Conservation (phyloP, 1,140 invertebrate genomes). For the Caenorhabditis inopinata region DNA sequence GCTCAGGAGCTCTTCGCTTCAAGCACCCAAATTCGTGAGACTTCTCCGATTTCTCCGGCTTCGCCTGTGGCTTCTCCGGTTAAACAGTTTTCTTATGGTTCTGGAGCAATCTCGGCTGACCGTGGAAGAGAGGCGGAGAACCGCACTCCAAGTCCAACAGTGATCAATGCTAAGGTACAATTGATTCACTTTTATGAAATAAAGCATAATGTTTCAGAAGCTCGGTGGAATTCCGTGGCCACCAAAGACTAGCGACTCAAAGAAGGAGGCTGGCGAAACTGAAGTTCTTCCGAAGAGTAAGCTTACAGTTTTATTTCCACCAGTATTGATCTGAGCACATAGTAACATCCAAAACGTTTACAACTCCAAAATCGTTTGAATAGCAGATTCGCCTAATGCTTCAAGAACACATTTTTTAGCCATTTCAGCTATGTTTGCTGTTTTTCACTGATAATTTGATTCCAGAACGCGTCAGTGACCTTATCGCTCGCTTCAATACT, state of each 20-base stretch:
- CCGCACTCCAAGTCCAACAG: slow-evolving; percentile 17
- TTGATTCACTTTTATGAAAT: not conserved
- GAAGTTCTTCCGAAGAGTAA: not conserved
- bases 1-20: slow-evolving; percentile 18
- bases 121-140: not conserved
- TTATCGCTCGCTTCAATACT: slow-evolving; percentile 12
- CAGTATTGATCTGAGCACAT: not conserved
- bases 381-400: too few relatives aligned
- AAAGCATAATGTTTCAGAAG: not conserved
- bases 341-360: too few relatives aligned
- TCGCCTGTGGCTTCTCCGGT: not conserved
- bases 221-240: slow-evolving; percentile 13
- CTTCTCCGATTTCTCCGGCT: not conserved
- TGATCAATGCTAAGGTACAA: slow-evolving; percentile 9
- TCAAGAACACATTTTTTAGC: too few relatives aligned
- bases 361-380: too few relatives aligned
- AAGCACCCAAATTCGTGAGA: slow-evolving; percentile 10
- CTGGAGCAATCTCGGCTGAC: not conserved
- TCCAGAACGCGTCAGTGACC: slow-evolving; percentile 10
- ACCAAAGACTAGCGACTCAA: not conserved
- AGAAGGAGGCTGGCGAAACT: not conserved
- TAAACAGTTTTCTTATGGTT: not conserved
- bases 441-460: not conserved
- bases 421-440: too few relatives aligned
- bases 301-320: not conserved